Percentiles rank a stretch among this genome's conserved stretches.
phyloP scores from a whole-genome alignment of 2,113 vertebrate species.

The Dipodomys spectabilis region DNA sequence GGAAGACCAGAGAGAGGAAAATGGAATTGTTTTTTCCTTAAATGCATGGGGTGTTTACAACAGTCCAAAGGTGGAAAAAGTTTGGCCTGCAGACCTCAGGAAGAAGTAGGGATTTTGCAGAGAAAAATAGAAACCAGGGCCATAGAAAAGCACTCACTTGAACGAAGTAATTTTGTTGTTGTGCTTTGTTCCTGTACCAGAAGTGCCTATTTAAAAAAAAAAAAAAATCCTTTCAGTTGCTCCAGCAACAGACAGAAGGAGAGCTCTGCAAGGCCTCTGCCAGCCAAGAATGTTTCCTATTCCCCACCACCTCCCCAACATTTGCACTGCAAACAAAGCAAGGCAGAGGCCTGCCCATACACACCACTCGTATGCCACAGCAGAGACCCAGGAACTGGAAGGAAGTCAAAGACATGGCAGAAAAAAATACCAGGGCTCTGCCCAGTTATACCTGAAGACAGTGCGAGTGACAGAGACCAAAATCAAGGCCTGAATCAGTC shows the following conservation, averaged over 20 bases:
- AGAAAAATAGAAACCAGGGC: slow-evolving; percentile 42
- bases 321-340: slow-evolving; percentile 18
- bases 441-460: neutral
- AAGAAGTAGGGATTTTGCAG: neutral
- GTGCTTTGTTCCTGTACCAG: slow-evolving; percentile 53
- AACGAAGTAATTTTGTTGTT: slow-evolving; percentile 10
- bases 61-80: neutral
- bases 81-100: neutral
- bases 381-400: slow-evolving; percentile 12
- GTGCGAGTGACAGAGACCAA: neutral
- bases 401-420: neutral
- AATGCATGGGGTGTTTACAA: neutral
- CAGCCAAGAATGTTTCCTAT: slow-evolving; percentile 25
- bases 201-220: slow-evolving; percentile 1
- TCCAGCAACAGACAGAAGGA: slow-evolving; percentile 56
- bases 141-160: slow-evolving; percentile 32
- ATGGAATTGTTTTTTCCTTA: neutral
- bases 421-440: rapidly evolving
- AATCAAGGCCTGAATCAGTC: neutral
- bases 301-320: neutral
- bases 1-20: neutral
- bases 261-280: slow-evolving; percentile 13
- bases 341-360: neutral
- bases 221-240: slow-evolving; percentile 6
- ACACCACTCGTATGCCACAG: neutral